Evolutionary conservation across 2,888 invertebrate genomes (phyloP).

Genomic region (Linnaemya tessellans): DNA sequence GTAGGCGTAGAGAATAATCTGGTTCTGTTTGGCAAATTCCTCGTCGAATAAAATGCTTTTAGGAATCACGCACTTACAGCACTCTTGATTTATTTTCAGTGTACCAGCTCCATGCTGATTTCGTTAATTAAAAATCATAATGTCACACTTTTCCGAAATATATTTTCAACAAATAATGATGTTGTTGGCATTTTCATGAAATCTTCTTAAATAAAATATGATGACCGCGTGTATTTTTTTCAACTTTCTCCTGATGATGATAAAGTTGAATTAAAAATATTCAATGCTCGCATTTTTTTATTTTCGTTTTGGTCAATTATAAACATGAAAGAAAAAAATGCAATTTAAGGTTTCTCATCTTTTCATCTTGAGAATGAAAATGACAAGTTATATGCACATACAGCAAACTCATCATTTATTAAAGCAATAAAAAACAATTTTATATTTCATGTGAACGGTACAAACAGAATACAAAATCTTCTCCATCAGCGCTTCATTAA

Average conservation of each 20-base stretch:
- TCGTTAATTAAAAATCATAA: too few species aligned
- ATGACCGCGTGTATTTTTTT: constrained; percentile 20
- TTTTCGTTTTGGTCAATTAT: constrained; percentile 25
- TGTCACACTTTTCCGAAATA: neutral
- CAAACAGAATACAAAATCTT: constrained; percentile 29
- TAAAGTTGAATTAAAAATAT: constrained; percentile 28
- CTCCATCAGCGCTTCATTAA: constrained; percentile 21
- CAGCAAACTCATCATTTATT: constrained; percentile 22
- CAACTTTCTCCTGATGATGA: constrained; percentile 6
- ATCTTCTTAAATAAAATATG: constrained; percentile 14
- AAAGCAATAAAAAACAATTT: constrained; percentile 9
- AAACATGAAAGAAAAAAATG: constrained; percentile 10
- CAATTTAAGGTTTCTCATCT: constrained; percentile 28
- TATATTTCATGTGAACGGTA: neutral
- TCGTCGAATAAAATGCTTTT: too few species aligned
- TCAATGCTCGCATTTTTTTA: neutral
- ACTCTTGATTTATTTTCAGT: too few species aligned
- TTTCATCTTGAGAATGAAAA: constrained; percentile 28
- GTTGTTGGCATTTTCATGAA: neutral
- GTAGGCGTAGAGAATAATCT: too few species aligned
- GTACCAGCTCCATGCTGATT: too few species aligned
- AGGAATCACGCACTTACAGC: too few species aligned
- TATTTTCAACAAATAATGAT: neutral
- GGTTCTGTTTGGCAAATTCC: too few species aligned
- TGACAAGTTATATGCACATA: constrained; percentile 1